Evolutionary conservation across 2,888 invertebrate species (phyloP), one percentile per base, ranked within the genome.

Genomic region (Anthophora plumipes): DNA sequence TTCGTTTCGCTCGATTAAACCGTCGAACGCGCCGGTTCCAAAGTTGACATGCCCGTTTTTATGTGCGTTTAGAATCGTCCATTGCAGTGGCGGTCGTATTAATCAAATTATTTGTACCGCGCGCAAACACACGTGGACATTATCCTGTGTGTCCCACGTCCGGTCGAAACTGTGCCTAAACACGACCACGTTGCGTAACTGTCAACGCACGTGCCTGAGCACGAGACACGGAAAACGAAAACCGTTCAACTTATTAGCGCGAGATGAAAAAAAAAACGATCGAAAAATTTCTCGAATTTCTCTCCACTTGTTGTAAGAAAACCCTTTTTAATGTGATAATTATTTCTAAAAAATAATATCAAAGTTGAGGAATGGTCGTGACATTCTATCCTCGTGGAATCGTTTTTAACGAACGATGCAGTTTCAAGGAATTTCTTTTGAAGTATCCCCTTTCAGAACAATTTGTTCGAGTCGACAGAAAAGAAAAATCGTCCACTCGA

Each of bases 91-190:
- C 64, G 78, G 77, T 77, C 78, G 12, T 54, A 77, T 79, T 79
- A 79, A 79, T 77, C 60, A 66, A 77, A 79, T 79, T 79, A 79
- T 77, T 77, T 70, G 55, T 70, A 48, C 20, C 6, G 31, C 25
- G 5, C 31, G 31, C 14, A 48, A 48, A 41, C 9, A 41, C 66
- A 60, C 60, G 55, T 48, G 48, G 22, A 37, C 14, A 31, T 31
- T 31, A 4, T 31, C 4, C 31, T 31, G 2, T 41, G 22, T 17
- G 14, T 17, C 41, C 52, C 12, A 39, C 31, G 11, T 55, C 55
- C 48, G 60, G n/a, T 9, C 46, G 11, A 70, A 77, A 60, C 54
- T 20, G 8, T 11, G 25, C 22, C 12, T 20, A 14, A 22, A 25
- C 17, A 37, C 14, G 46, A 37, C 31, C 4, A 31, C 8, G 5